Evolutionary conservation across 2,797 vertebrate genomes (phyloP), one percentile per base, ranked within the genome.

Genomic region (Brachyrhaphis roseni): DNA sequence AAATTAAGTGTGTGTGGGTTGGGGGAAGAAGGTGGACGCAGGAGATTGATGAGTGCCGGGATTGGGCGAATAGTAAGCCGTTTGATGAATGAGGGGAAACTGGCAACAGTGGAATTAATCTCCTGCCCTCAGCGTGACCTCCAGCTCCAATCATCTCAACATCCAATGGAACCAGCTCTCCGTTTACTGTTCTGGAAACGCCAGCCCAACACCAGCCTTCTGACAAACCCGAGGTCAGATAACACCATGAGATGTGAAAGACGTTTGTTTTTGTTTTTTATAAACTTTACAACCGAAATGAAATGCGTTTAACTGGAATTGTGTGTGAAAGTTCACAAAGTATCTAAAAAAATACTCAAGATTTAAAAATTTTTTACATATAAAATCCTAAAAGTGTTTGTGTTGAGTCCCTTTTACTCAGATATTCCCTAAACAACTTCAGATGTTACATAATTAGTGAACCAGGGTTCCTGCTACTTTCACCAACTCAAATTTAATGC

Each of bases 71-170:
- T 89, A 89, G 94, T 93, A 90, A 95, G 92, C 90, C 92, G 92
- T 93, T 92, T 96, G 95, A 95, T 95, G 94, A 95, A 95, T 85
- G 94, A 95, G 94, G 92, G 92, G 89, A 94, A 95, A 95, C 89
- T 93, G 93, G 93, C 93, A 94, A 93, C 91, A 88, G 93, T 88
- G 88, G 92, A 93, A 95, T 95, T 93, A 94, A 95, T 95, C 92
- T 88, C 87, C 82, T 94, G 87, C 92, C 93, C 93, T 94, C 91
- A 78, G 80, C 28, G 13, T 94, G 94, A 94, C 94, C 94, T 94
- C 91, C 73, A 75, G 76, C 46, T 78, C 86, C 83, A 89, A 89
- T 85, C 90, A 82, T 89, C 82, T 71, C 78, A 77, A 81, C 20
- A 80, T 76, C 79, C 57, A 84, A 72, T 34, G 49, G 72, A 77